Conservation (phyloP, 2,113 vertebrate genomes). For the Tautogolabrus adspersus region DNA sequence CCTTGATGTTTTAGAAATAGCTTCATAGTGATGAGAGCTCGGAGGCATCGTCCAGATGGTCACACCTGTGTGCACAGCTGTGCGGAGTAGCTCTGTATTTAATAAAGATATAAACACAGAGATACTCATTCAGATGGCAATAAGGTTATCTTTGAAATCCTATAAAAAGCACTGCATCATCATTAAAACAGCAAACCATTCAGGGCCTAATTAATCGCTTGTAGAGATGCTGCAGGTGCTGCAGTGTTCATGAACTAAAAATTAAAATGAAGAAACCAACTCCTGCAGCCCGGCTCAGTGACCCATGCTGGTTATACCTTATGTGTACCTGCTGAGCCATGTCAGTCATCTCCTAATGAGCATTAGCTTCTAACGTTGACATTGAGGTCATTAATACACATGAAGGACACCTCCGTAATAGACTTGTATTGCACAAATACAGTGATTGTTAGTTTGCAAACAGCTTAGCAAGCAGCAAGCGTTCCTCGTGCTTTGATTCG, state of each 20-base stretch:
- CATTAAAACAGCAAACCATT: constrained; percentile 14
- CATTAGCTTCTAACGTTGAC: constrained; percentile 47
- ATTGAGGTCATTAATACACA: constrained; percentile 69
- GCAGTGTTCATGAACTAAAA: not conserved
- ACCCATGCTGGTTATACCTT: constrained; percentile 29
- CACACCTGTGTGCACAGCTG: constrained; percentile 58
- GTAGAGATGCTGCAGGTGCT: constrained; percentile 5
- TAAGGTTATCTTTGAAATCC: constrained; percentile 30
- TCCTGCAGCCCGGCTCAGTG: constrained; percentile 1
- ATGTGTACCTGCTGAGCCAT: constrained; percentile 38
- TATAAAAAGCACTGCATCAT: constrained; percentile 18
- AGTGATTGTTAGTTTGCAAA: constrained; percentile 70
- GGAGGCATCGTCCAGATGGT: constrained; percentile 54
- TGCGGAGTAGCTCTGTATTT: constrained; percentile 26
- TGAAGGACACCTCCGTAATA: constrained; percentile 75
- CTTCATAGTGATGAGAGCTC: constrained; percentile 25
- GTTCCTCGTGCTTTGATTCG: constrained; percentile 69
- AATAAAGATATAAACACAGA: constrained; percentile 43
- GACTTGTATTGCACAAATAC: constrained; percentile 64
- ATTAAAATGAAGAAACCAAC: not conserved
- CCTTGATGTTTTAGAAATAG: constrained; percentile 44
- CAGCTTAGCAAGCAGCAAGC: constrained; percentile 72
- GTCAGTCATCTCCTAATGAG: constrained; percentile 45
- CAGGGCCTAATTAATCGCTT: constrained; percentile 17
- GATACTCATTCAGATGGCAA: constrained; percentile 9